These are phyloP conservation scores for Dendronephthya gigantea DNA, from an alignment of 64 coral and sea anemone genomes.

Conservation along the genomic window DNA sequence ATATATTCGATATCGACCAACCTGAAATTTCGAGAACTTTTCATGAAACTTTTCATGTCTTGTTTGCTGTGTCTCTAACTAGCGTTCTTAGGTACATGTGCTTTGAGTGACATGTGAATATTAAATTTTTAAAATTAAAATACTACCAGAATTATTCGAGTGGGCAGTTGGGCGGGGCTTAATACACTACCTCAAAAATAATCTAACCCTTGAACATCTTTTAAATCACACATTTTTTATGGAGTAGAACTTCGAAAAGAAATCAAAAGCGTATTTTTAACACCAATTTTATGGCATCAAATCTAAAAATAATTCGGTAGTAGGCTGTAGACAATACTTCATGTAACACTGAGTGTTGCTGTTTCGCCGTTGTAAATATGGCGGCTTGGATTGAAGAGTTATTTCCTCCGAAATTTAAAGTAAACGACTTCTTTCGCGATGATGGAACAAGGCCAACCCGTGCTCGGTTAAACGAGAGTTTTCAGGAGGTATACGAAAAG, in stretches of 20 bases:
- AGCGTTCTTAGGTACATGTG: neutral
- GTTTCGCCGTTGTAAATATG: neutral
- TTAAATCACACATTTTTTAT: too few species aligned
- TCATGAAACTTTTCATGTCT: neutral
- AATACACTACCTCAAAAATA: too few species aligned
- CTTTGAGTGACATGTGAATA: too few species aligned
- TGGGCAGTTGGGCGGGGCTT: too few species aligned
- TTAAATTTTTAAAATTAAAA: too few species aligned
- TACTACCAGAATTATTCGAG: too few species aligned
- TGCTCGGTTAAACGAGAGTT: neutral
- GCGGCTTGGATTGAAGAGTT: neutral
- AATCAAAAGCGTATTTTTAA: too few species aligned
- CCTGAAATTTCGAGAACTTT: neutral
- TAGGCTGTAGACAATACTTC: neutral
- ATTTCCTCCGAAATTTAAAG: slow-evolving; percentile 1
- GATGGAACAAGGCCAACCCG: neutral
- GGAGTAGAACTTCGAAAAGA: too few species aligned
- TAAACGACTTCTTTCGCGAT: neutral
- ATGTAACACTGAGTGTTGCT: neutral
- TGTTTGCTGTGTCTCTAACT: neutral
- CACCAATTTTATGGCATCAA: too few species aligned
- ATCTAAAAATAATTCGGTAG: too few species aligned
- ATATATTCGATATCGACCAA: neutral
- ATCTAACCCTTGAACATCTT: too few species aligned
- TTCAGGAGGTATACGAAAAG: slow-evolving; percentile 10